Conservation (phyloP, 2,113 vertebrate genomes). For the Azemiops feae region DNA sequence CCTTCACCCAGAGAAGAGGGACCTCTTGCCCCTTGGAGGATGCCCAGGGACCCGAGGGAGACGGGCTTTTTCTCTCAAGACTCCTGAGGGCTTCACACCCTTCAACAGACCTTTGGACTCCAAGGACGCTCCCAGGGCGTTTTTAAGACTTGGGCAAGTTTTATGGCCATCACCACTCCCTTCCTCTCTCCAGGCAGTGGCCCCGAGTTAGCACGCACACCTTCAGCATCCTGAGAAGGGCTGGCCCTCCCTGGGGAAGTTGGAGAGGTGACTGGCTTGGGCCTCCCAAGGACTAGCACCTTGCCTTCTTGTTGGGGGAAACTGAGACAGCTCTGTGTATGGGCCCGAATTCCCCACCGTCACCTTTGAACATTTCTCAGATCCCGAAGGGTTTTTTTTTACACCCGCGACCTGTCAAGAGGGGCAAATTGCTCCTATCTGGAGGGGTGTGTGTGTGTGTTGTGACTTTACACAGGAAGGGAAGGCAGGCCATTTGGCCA, state of each 20-base stretch:
- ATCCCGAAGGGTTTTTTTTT: background rate
- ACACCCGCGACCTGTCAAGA: background rate
- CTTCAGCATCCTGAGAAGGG: background rate
- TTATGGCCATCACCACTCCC: background rate
- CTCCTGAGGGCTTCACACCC: slow-evolving; percentile 51
- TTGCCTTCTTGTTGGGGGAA: background rate
- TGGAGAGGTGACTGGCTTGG: background rate
- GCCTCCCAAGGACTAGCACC: background rate
- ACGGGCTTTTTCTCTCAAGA: slow-evolving; percentile 55
- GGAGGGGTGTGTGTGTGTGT: background rate
- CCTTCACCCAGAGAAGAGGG: slow-evolving; percentile 29
- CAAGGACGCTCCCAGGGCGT: slow-evolving; percentile 62
- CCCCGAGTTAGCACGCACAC: background rate
- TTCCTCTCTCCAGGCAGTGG: background rate
- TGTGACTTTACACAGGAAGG: background rate
- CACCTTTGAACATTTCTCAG: background rate
- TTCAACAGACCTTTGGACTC: slow-evolving; percentile 75
- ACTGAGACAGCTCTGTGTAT: background rate
- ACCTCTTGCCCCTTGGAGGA: slow-evolving; percentile 28
- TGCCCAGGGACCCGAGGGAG: background rate
- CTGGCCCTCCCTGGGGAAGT: background rate
- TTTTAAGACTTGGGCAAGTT: slow-evolving; percentile 51
- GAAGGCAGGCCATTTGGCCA: background rate
- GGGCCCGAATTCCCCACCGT: background rate
- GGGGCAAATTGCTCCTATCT: background rate